Conservation (phyloP, 2,113 vertebrate genomes). For the Elaphurus davidianus region DNA sequence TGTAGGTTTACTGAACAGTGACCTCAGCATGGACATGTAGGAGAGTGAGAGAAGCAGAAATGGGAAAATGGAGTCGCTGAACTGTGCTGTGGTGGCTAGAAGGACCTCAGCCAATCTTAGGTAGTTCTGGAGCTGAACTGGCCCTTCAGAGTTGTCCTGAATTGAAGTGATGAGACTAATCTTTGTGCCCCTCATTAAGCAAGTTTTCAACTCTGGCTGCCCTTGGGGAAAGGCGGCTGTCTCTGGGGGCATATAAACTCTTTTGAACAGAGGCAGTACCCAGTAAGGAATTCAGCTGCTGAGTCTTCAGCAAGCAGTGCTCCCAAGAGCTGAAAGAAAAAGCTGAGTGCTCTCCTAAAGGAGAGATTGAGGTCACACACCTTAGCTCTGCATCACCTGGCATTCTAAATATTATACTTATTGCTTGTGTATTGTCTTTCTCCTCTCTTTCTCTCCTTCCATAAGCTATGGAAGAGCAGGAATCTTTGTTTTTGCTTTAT, state of each 20-base stretch:
- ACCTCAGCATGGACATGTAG: not conserved
- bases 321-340: not conserved
- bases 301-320: not conserved
- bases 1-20: not conserved
- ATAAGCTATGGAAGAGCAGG: not conserved
- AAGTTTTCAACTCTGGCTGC: not conserved
- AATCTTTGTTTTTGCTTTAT: not conserved
- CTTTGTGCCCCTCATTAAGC: not conserved
- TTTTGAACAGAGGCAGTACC: no score
- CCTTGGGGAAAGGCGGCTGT: not conserved
- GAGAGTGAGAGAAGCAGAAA: not conserved
- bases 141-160: not conserved
- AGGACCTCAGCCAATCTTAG: not conserved
- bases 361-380: no score
- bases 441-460: not conserved
- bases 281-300: not conserved
- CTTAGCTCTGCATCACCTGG: not conserved
- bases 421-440: not conserved
- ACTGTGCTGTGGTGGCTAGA: not conserved
- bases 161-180: not conserved
- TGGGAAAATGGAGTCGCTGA: not conserved
- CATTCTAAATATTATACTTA: not conserved
- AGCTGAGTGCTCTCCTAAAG: not conserved
- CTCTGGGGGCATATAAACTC: not conserved
- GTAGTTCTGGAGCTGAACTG: not conserved